Conservation (phyloP, 2,888 invertebrate genomes). For the Beris morrisii region DNA sequence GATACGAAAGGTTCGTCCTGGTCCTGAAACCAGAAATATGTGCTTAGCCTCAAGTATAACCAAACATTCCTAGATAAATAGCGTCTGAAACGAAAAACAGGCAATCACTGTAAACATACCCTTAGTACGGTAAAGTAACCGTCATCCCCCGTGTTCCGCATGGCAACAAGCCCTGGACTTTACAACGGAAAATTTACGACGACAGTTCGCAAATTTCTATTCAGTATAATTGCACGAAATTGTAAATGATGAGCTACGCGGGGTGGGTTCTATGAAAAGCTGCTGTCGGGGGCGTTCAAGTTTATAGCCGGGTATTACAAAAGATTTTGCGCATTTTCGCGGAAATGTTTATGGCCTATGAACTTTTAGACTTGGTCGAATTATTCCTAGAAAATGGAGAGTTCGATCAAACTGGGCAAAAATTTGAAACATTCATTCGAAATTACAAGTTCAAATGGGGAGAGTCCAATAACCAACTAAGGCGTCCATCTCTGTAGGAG, state of each 20-base stretch:
- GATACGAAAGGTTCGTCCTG: too few relatives aligned
- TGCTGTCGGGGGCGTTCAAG: constrained; percentile 5
- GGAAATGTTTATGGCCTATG: neutral
- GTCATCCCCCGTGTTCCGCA: neutral
- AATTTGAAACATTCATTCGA: too few relatives aligned
- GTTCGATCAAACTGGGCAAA: too few relatives aligned
- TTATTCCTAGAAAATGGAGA: too few relatives aligned
- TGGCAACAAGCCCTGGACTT: neutral
- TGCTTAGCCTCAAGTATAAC: too few relatives aligned
- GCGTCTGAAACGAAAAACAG: neutral
- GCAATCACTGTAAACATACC: constrained; percentile 17
- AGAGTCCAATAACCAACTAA: too few relatives aligned
- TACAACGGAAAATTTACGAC: constrained; percentile 13
- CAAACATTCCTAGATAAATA: constrained; percentile 10
- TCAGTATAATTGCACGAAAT: constrained; percentile 26
- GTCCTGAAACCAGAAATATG: too few relatives aligned
- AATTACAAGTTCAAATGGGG: too few relatives aligned
- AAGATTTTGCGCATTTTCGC: constrained; percentile 19
- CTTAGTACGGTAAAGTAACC: constrained; percentile 1
- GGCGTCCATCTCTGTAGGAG: too few relatives aligned
- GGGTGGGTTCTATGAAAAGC: neutral
- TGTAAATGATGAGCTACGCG: constrained; percentile 6
- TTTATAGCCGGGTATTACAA: constrained; percentile 21
- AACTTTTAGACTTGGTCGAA: too few relatives aligned
- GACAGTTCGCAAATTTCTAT: constrained; percentile 18